Evolutionary conservation across 2,888 invertebrate species (phyloP), one percentile per base, ranked within the genome.

Genomic region (Oscheius sp.): DNA sequence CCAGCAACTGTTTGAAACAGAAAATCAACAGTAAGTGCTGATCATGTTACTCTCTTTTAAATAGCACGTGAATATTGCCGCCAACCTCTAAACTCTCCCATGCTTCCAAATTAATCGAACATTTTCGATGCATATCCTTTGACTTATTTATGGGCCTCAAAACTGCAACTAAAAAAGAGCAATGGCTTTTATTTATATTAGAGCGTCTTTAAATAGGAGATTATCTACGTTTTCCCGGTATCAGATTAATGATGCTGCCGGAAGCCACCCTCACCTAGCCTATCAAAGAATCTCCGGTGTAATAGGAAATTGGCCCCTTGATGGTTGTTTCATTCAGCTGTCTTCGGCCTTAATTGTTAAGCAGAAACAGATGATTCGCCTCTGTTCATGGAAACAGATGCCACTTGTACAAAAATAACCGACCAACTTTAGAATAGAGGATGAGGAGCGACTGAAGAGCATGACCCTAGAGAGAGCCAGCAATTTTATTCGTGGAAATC

Each of bases 401-500:
- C 5, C 43, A 12, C 23, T 12, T 25, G 43, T 2, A 29, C 43
- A 52, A 9, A 27, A 18, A 68, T 53, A 45, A 7, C 43, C 23
- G 55, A 45, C 21, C 35, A 35, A 35, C 72, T 80, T 70, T 75
- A 80, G 80, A 46, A 58, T 72, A 23, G 80, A 80, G 56, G 80
- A 81, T 64, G 75, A 75, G 46, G 80, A 78, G 55, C 75, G 79
- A 16, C 61, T 77, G 59, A 80, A 81, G 29, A 75, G 75, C 25
- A 59, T 78, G 68, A 78, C 81, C 23, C 73, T 81, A 25, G 81
- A 79, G 55, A 29, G 80, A 25, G 77, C 75, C 7, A 72, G 76
- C n/a, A 72, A 73, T 23, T 82, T 82, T 53, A 74, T 78, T 18
- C 77, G 82, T 13, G 82, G 82, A 21, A 76, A 64, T 59, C 78